phyloP scores from a whole-genome alignment of 2,113 vertebrate species.

The Bolborhynchus lineola region DNA sequence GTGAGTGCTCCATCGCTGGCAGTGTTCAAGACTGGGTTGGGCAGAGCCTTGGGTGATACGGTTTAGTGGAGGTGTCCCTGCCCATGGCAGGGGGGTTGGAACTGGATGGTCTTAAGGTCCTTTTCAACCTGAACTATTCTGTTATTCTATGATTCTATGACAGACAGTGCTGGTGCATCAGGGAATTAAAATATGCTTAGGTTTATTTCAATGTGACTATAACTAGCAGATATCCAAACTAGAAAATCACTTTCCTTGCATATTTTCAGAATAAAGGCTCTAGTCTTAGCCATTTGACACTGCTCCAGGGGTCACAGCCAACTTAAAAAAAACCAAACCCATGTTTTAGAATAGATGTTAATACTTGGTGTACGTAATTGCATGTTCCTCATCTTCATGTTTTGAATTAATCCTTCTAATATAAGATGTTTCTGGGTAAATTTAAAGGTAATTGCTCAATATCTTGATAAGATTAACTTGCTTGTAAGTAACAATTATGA shows the following conservation, averaged over 20 bases:
- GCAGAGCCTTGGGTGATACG: too few species aligned
- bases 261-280: neutral
- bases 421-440: neutral
- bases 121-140: too few species aligned
- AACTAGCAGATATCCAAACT: neutral
- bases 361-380: neutral
- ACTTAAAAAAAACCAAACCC: neutral
- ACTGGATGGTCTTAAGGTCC: too few species aligned
- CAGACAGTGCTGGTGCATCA: neutral
- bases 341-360: neutral
- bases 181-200: neutral
- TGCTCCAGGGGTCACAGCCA: neutral
- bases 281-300: neutral
- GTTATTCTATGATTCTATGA: too few species aligned
- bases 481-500: neutral
- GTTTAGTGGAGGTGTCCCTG: too few species aligned
- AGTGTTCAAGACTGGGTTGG: too few species aligned
- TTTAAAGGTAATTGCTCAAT: neutral
- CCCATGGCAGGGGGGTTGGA: too few species aligned
- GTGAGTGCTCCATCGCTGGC: too few species aligned
- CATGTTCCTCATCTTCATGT: neutral
- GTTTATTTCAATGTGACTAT: neutral
- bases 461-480: neutral
- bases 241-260: neutral
- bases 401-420: neutral